phyloP scores from a whole-genome alignment of 2,113 vertebrate genomes.

The Campylomormyrus tamandua region DNA sequence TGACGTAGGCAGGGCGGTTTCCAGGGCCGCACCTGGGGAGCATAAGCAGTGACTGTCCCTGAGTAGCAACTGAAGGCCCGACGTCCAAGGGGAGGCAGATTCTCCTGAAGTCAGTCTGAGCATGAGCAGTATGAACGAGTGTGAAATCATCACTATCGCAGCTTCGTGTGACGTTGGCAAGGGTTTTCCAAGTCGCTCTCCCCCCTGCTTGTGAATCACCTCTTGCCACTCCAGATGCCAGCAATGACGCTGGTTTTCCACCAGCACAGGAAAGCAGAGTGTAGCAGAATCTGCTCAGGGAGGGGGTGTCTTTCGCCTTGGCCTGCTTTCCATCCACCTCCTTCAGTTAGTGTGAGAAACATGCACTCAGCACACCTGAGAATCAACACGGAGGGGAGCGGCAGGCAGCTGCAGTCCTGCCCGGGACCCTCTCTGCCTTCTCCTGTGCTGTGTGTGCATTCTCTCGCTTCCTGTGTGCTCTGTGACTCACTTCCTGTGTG shows the following conservation, averaged over 20 bases:
- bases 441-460: background rate
- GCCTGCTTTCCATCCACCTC: background rate
- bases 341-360: background rate
- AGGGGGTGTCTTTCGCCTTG: background rate
- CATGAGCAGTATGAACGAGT: background rate
- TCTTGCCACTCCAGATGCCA: background rate
- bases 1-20: background rate
- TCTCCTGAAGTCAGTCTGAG: background rate
- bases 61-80: background rate
- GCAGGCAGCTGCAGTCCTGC: background rate
- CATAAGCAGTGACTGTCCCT: background rate
- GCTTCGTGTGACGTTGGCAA: background rate
- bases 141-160: background rate
- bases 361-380: background rate
- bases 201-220: background rate
- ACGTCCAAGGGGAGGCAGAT: background rate
- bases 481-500: slow-evolving; percentile 45
- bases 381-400: background rate
- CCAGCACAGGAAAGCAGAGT: background rate
- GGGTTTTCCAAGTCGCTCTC: background rate
- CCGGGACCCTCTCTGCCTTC: background rate
- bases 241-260: background rate
- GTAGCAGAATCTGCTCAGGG: background rate
- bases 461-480: background rate
- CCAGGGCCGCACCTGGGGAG: background rate